A percentile compares a stretch with the other conserved stretches of the same genome.
phyloP scores from a whole-genome alignment of 2,113 vertebrate species.

The Microtus ochrogaster region DNA sequence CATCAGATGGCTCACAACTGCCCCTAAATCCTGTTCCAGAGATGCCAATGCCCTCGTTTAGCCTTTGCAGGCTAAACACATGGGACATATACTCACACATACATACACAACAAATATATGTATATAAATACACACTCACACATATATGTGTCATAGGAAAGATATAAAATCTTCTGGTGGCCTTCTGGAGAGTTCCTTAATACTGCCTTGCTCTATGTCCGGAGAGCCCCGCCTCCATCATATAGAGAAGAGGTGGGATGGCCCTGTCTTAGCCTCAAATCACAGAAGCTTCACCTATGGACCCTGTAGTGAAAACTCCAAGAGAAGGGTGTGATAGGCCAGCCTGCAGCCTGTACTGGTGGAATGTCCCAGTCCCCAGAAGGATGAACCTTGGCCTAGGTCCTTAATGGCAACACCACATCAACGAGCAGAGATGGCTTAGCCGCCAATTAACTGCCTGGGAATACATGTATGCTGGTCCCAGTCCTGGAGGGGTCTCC shows the following conservation, averaged over 20 bases:
- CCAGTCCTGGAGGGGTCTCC: not conserved
- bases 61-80: not conserved
- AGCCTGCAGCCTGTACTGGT: not conserved
- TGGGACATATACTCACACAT: not conserved
- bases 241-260: not conserved
- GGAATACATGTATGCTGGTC: no score
- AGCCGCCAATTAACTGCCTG: not conserved
- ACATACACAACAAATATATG: not conserved
- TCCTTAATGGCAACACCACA: not conserved
- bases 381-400: not conserved
- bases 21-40: not conserved
- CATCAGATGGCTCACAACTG: not conserved
- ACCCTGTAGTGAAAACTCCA: not conserved
- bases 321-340: no score
- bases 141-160: not conserved
- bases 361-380: not conserved
- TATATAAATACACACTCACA: not conserved
- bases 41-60: no score
- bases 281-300: not conserved
- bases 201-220: not conserved
- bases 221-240: not conserved
- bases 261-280: not conserved
- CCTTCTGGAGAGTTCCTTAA: slow-evolving; percentile 7
- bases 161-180: not conserved
- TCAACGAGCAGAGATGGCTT: not conserved